Evolutionary conservation across 2,888 invertebrate species (phyloP).

Genomic region (Selenia dentaria): DNA sequence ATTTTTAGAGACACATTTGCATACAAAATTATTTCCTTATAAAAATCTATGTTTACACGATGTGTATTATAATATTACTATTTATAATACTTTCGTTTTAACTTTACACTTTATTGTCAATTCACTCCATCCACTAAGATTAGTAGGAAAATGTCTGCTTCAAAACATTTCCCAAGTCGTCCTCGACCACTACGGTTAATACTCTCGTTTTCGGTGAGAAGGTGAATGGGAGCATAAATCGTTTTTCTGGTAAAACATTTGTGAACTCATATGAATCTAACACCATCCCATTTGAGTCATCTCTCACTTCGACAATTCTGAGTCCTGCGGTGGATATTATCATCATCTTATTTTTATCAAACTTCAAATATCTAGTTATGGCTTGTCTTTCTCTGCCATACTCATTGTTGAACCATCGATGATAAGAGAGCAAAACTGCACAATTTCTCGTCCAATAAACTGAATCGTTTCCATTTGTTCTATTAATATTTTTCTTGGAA

Average conservation of each 20-base stretch:
- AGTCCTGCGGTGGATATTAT: constrained; percentile 86
- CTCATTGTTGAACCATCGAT: constrained; percentile 85
- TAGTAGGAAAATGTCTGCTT: constrained; percentile 86
- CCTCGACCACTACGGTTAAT: constrained; percentile 87
- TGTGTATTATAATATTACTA: constrained; percentile 24
- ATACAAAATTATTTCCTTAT: constrained; percentile 18
- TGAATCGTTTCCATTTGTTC: constrained; percentile 78
- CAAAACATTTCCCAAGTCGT: constrained; percentile 87
- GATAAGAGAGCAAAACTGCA: constrained; percentile 86
- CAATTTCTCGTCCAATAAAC: constrained; percentile 87
- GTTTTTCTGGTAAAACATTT: constrained; percentile 82
- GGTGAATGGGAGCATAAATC: constrained; percentile 83
- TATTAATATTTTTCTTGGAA: constrained; percentile 70
- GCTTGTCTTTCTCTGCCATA: constrained; percentile 82
- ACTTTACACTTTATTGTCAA: constrained; percentile 65
- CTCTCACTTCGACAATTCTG: constrained; percentile 87
- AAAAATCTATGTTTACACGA: constrained; percentile 16
- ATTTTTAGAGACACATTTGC: constrained; percentile 20
- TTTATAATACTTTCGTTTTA: constrained; percentile 33
- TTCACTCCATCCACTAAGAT: constrained; percentile 40
- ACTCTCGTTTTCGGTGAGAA: constrained; percentile 76
- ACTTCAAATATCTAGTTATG: constrained; percentile 78
- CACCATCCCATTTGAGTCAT: constrained; percentile 85
- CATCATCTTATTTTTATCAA: constrained; percentile 84
- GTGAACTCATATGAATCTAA: constrained; percentile 87